These are phyloP conservation scores for Carollia perspicillata DNA, from an alignment of 2,113 vertebrate species.

Conservation along the genomic window DNA sequence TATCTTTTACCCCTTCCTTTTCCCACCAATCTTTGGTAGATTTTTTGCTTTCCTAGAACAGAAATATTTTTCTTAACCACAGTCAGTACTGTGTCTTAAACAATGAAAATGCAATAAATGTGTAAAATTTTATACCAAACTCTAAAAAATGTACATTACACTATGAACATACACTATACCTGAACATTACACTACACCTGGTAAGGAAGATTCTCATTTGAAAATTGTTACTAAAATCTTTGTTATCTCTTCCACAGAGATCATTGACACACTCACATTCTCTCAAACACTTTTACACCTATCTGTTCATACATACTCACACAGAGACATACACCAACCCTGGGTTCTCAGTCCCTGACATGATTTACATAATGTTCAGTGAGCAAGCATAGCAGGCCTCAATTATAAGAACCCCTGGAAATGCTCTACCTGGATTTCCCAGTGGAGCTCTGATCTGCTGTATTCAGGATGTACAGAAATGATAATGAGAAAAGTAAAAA, in stretches of 20 bases:
- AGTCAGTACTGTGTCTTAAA: background rate
- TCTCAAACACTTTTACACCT: background rate
- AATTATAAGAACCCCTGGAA: slow-evolving; percentile 78
- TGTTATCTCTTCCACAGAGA: background rate
- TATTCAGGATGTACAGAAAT: slow-evolving; percentile 77
- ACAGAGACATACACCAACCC: slow-evolving; percentile 56
- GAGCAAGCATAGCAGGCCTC: slow-evolving; percentile 74
- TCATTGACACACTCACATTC: background rate
- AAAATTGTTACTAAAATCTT: background rate
- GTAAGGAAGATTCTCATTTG: background rate
- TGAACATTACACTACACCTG: background rate
- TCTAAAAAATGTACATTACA: background rate
- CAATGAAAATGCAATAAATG: background rate
- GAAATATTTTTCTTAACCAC: background rate
- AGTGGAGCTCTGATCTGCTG: slow-evolving; percentile 78
- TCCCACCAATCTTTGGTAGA: background rate
- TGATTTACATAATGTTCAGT: slow-evolving; percentile 81
- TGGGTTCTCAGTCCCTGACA: slow-evolving; percentile 74
- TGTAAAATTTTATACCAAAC: background rate
- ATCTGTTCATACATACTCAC: background rate
- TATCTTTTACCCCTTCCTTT: background rate
- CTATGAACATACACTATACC: background rate
- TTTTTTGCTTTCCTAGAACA: background rate
- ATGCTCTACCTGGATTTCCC: slow-evolving; percentile 77
- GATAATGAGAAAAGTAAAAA: slow-evolving; percentile 61